Evolutionary conservation across 2,888 invertebrate genomes (phyloP), one percentile per base, ranked within the genome.

Genomic region (Lasius fuliginosus): DNA sequence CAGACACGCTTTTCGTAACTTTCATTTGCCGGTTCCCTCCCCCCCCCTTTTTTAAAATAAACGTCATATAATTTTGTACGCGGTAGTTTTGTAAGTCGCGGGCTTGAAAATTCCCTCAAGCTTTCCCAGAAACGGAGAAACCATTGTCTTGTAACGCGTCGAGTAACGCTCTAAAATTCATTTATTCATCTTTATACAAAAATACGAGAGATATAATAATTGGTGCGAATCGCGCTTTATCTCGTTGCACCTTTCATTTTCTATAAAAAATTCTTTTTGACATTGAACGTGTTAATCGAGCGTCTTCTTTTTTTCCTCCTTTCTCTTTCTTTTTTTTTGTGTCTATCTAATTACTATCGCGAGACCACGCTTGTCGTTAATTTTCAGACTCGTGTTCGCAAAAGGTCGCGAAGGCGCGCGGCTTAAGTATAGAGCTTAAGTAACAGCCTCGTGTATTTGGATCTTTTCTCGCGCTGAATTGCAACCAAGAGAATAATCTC

Each of bases 1-100:
- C 60, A 60, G 27, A 85, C 60, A 74, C 83, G 90, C 90, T 90
- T 91, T 36, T 85, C 85, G 82, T 89, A 86, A 87, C 84, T 90
- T 88, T 83, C 77, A 85, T 87, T 88, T 88, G 68, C 87, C 85
- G 86, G 77, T 84, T 84, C 79, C 36, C 64, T 15, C 1, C 53
- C n/a, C 15, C 15, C 12, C 18, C 12, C 3, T 12, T 15, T n/a
- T 53, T n/a, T 53, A 8, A 53, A 0, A 42, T 65, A 8, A 77
- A 36, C n/a, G 27, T 53, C 76, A 65, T 83, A 49, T 42, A 73
- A 85, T 84, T 56, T 81, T 56, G 56, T 36, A 56, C 74, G 53
- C 65, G 82, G 74, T 69, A 67, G 60, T 56, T 27, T 36, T 27
- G 33, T 84, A 49, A 53, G 15, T n/a, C 79, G 79, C 83, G 60